Percentiles rank a stretch among this genome's conserved stretches.
Evolutionary conservation across 2,797 vertebrate genomes (phyloP).

Genomic region (Sebastes diploproa): DNA sequence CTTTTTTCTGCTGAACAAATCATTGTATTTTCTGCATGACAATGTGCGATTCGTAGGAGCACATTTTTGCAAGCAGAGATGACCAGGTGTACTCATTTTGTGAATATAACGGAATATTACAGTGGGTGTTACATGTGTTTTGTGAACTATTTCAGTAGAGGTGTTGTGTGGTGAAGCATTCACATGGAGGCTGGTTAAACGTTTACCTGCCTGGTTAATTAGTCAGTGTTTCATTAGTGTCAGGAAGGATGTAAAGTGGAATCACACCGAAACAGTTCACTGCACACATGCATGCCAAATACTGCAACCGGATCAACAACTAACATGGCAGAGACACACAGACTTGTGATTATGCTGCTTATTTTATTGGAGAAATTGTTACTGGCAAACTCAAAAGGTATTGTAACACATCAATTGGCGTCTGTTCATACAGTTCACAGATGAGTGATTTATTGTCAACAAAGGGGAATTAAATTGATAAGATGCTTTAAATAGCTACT

Average conservation of each 20-base stretch:
- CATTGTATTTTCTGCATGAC: background rate
- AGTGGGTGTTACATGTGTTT: background rate
- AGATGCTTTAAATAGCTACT: background rate
- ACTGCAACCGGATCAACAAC: conserved; percentile 13
- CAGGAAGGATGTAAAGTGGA: conserved; percentile 69
- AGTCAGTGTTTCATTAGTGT: conserved; percentile 76
- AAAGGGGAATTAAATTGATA: background rate
- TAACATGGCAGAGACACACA: conserved; percentile 61
- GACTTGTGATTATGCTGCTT: conserved; percentile 50
- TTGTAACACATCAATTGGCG: background rate
- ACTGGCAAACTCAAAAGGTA: conserved; percentile 72
- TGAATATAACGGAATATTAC: background rate
- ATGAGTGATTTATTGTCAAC: background rate
- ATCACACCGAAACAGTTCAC: conserved; percentile 51
- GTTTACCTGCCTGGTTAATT: conserved; percentile 79
- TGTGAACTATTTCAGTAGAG: background rate
- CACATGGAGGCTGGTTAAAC: conserved; percentile 73
- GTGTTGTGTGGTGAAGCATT: conserved; percentile 31
- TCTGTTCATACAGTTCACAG: background rate
- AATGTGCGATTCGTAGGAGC: background rate
- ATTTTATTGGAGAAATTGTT: conserved; percentile 51
- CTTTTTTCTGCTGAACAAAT: background rate
- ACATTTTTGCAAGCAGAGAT: background rate
- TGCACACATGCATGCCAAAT: conserved; percentile 47
- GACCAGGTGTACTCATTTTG: background rate